These are phyloP conservation scores for Oceanodroma leucorhoa DNA, from an alignment of 2,797 vertebrate species.

Conservation along the genomic window DNA sequence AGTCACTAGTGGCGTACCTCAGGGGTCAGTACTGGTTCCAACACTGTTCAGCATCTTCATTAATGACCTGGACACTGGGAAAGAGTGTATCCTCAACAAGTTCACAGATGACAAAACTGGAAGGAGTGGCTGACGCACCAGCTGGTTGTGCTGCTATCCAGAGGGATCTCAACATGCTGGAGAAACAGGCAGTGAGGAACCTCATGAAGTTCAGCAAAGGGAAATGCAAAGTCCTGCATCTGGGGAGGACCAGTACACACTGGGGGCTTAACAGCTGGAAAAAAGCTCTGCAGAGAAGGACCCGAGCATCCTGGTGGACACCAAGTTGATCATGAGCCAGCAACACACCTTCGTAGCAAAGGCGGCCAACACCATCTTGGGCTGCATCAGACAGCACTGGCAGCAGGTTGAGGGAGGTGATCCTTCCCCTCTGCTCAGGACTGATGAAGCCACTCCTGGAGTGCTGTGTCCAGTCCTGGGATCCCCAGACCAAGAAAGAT, in stretches of 20 bases:
- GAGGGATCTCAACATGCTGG: neutral
- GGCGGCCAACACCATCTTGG: neutral
- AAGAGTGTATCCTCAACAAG: neutral
- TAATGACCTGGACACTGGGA: neutral
- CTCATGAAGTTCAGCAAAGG: neutral
- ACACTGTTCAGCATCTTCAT: neutral
- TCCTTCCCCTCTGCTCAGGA: neutral
- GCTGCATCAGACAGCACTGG: neutral
- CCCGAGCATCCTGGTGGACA: neutral
- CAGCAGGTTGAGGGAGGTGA: neutral
- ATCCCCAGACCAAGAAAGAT: neutral
- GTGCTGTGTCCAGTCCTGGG: neutral
- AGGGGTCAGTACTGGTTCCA: neutral
- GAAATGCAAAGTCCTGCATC: neutral
- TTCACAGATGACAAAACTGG: neutral
- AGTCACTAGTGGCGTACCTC: neutral
- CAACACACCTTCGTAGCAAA: neutral
- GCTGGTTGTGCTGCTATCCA: neutral
- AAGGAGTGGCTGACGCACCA: neutral
- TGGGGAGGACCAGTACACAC: neutral
- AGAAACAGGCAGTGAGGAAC: neutral
- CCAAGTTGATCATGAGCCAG: neutral
- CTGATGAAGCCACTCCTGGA: neutral
- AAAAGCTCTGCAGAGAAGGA: neutral
- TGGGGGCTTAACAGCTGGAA: neutral